Conservation (phyloP, 1,140 invertebrate species). For the Drosophila sechellia region DNA sequence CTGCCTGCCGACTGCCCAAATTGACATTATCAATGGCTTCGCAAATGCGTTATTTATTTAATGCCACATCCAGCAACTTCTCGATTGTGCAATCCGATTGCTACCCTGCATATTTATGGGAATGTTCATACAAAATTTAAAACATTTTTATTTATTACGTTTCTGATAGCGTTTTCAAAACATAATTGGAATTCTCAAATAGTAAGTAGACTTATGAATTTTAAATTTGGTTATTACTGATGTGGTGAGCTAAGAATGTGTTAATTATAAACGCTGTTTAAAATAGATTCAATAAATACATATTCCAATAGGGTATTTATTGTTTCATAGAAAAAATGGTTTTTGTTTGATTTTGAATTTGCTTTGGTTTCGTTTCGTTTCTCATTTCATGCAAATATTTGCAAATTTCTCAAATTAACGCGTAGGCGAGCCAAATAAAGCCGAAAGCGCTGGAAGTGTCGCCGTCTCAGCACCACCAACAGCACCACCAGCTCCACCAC, state of each 20-base stretch:
- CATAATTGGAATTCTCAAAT: not conserved
- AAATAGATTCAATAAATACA: too few species aligned
- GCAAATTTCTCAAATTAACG: constrained; percentile 79
- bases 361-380: constrained; percentile 48
- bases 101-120: constrained; percentile 13
- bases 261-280: too few species aligned
- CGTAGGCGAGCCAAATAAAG: constrained; percentile 65
- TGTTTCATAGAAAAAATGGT: constrained; percentile 6
- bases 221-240: not conserved
- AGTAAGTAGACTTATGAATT: not conserved
- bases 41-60: constrained; percentile 62
- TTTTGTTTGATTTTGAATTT: constrained; percentile 34
- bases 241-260: too few species aligned
- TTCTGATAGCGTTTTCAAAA: not conserved
- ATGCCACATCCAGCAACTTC: constrained; percentile 39
- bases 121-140: not conserved
- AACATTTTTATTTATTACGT: not conserved
- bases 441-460: constrained; percentile 64
- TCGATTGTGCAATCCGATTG: constrained; percentile 30
- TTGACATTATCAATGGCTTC: constrained; percentile 59
- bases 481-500: constrained; percentile 23
- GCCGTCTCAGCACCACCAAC: constrained; percentile 36
- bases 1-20: constrained; percentile 51
- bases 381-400: constrained; percentile 71
- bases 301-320: constrained; percentile 18